These are phyloP conservation scores for Megathymus violae DNA, from an alignment of 1,140 invertebrate genomes.

Conservation along the genomic window DNA sequence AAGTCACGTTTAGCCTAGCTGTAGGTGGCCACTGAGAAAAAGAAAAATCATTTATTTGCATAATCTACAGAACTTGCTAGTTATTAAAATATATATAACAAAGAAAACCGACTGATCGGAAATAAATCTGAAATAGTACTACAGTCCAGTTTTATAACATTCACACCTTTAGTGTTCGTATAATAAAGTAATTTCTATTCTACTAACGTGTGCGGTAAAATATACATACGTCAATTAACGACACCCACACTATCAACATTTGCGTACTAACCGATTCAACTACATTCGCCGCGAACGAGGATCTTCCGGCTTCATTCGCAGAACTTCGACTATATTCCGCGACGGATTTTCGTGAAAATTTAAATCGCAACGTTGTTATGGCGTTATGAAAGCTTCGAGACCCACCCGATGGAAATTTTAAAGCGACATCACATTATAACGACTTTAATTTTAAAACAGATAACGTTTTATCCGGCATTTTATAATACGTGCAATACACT, in stretches of 20 bases:
- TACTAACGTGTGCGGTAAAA: no score
- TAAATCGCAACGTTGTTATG: slow-evolving; percentile 13
- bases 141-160: no score
- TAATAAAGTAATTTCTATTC: no score
- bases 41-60: no score
- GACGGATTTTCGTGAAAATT: slow-evolving; percentile 20
- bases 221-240: no score
- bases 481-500: background rate
- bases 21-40: no score
- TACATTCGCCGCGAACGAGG: background rate
- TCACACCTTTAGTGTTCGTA: no score
- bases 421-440: slow-evolving; percentile 23
- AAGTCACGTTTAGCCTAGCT: no score
- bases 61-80: no score
- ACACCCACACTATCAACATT: background rate
- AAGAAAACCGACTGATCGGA: no score
- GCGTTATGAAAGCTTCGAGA: slow-evolving; percentile 27
- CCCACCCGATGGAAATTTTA: slow-evolving; percentile 31
- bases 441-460: slow-evolving; percentile 32
- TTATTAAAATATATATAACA: no score
- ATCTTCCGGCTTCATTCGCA: slow-evolving; percentile 4
- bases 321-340: slow-evolving; percentile 6
- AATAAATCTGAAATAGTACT: no score
- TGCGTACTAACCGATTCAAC: background rate
- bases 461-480: slow-evolving; percentile 14